A percentile compares a stretch with the other conserved stretches of the same genome.
These are phyloP conservation scores for Drosophila kokeensis DNA, from an alignment of 2,888 invertebrate genomes.

Conservation along the genomic window DNA sequence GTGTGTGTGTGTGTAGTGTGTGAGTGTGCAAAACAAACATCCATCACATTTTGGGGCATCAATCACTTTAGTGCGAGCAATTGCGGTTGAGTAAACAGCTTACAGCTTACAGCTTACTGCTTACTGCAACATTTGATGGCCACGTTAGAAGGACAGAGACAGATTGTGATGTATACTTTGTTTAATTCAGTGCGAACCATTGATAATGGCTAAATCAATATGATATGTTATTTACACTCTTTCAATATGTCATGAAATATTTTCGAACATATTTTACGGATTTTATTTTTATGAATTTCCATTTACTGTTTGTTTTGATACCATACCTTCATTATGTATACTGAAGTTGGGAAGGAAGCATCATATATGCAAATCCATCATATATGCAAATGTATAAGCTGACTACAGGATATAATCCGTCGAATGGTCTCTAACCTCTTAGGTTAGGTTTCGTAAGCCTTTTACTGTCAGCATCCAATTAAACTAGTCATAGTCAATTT, in stretches of 20 bases:
- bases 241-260: background rate
- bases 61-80: constrained; percentile 57
- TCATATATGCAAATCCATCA: background rate
- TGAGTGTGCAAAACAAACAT: constrained; percentile 52
- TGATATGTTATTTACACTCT: background rate
- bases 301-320: background rate
- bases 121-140: background rate
- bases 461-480: background rate
- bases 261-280: background rate
- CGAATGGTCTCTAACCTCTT: background rate
- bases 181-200: background rate
- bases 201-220: background rate
- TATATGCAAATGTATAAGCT: background rate
- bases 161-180: background rate
- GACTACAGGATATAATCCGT: background rate
- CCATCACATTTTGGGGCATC: constrained; percentile 65
- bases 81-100: constrained; percentile 49
- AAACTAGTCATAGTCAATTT: background rate
- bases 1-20: constrained; percentile 11
- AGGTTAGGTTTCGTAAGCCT: background rate
- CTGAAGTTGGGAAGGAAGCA: background rate
- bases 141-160: constrained; percentile 1
- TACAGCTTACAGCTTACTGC: background rate
- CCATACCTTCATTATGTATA: background rate
- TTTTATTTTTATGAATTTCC: background rate